Evolutionary conservation across 2,113 vertebrate genomes (phyloP).

Genomic region (Atlantisia rogersi): DNA sequence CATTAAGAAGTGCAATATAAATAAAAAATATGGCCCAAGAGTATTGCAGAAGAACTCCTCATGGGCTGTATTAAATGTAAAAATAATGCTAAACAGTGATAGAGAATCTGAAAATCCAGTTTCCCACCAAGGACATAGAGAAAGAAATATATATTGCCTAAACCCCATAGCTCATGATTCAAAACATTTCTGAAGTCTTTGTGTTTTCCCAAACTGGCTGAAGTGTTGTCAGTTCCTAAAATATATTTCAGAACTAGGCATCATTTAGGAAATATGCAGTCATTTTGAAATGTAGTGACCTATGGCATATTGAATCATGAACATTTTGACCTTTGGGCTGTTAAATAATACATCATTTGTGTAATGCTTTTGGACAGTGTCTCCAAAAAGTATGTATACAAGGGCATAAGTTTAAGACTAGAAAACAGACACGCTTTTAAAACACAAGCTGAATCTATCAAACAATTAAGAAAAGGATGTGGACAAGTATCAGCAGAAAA

Average conservation of each 20-base stretch:
- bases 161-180: constrained; percentile 4
- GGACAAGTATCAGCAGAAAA: not conserved
- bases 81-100: constrained; percentile 7
- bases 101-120: constrained; percentile 18
- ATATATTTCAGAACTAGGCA: constrained; percentile 49
- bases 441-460: not conserved
- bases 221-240: constrained; percentile 49
- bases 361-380: constrained; percentile 31
- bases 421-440: not conserved
- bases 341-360: constrained; percentile 65
- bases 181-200: constrained; percentile 18
- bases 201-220: not conserved
- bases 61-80: constrained; percentile 32
- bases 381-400: constrained; percentile 21
- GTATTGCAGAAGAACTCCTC: not conserved
- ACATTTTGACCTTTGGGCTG: constrained; percentile 47
- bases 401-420: not conserved
- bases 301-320: constrained; percentile 65
- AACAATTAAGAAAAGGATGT: not conserved
- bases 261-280: constrained; percentile 65
- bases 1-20: constrained; percentile 1
- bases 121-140: not conserved
- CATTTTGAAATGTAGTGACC: constrained; percentile 50
- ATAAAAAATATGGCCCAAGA: constrained; percentile 2
- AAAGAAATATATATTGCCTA: constrained; percentile 10